phyloP scores from a whole-genome alignment of 2,113 vertebrate species.

The Siphamia tubifer region DNA sequence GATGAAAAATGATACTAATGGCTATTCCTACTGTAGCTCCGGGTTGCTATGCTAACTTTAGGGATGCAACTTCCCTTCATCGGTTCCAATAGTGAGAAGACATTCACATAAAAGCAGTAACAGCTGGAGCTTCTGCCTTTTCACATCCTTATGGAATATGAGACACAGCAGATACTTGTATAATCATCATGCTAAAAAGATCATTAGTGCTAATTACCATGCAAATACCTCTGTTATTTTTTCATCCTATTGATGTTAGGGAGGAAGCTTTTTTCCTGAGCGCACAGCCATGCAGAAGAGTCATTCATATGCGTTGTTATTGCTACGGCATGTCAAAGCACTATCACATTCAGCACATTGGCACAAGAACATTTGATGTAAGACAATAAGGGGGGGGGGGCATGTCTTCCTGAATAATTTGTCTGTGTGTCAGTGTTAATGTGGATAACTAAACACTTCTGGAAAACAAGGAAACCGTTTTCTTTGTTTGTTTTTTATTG shows the following conservation, averaged over 20 bases:
- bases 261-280: slow-evolving; percentile 31
- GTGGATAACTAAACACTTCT: too few species aligned
- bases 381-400: too few species aligned
- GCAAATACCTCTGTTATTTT: slow-evolving; percentile 71
- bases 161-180: slow-evolving; percentile 45
- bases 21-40: slow-evolving; percentile 12
- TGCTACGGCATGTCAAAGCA: neutral
- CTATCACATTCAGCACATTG: too few species aligned
- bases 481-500: neutral
- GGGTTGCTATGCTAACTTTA: slow-evolving; percentile 1
- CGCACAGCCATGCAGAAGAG: slow-evolving; percentile 39
- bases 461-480: neutral
- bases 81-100: slow-evolving; percentile 2
- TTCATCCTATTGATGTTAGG: slow-evolving; percentile 67
- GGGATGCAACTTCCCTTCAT: slow-evolving; percentile 1
- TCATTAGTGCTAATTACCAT: slow-evolving; percentile 74
- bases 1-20: slow-evolving; percentile 13
- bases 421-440: too few species aligned
- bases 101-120: slow-evolving; percentile 22
- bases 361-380: too few species aligned
- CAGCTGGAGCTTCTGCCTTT: slow-evolving; percentile 48
- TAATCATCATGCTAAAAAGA: slow-evolving; percentile 73
- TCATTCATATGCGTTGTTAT: slow-evolving; percentile 12
- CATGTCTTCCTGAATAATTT: too few species aligned
- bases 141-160: slow-evolving; percentile 45